phyloP scores from a whole-genome alignment of 2,113 vertebrate species.

The Puffinus mauretanicus region DNA sequence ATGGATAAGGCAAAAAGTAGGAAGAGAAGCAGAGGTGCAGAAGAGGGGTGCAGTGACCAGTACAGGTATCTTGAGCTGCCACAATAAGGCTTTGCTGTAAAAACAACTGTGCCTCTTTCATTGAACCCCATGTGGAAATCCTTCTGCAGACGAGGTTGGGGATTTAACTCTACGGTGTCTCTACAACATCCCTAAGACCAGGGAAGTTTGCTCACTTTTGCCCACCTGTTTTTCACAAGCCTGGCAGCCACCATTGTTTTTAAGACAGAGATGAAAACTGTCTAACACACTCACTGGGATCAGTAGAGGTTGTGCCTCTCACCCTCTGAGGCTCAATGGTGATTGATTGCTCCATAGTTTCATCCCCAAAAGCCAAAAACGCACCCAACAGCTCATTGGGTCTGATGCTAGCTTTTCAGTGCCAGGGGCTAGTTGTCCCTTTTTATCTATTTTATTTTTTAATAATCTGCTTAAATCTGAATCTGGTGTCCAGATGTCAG shows the following conservation, averaged over 20 bases:
- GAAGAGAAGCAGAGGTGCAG: not conserved
- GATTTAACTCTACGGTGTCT: not conserved
- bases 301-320: not conserved
- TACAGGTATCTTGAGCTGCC: not conserved
- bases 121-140: not conserved
- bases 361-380: constrained; percentile 28
- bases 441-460: constrained; percentile 58
- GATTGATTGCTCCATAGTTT: not conserved
- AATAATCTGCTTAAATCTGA: constrained; percentile 69
- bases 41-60: not conserved
- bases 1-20: not conserved
- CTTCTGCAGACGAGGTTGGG: not conserved
- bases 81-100: not conserved
- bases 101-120: not conserved
- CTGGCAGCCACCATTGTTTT: not conserved
- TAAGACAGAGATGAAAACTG: not conserved
- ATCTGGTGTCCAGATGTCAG: constrained; percentile 89
- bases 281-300: not conserved
- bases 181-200: not conserved
- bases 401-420: constrained; percentile 49
- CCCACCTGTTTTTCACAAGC: not conserved
- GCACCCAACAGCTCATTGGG: constrained; percentile 12
- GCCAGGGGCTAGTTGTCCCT: constrained; percentile 10
- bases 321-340: not conserved
- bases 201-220: not conserved